Conservation (phyloP, 2,888 invertebrate species). For the Kryphioiulus occultus region DNA sequence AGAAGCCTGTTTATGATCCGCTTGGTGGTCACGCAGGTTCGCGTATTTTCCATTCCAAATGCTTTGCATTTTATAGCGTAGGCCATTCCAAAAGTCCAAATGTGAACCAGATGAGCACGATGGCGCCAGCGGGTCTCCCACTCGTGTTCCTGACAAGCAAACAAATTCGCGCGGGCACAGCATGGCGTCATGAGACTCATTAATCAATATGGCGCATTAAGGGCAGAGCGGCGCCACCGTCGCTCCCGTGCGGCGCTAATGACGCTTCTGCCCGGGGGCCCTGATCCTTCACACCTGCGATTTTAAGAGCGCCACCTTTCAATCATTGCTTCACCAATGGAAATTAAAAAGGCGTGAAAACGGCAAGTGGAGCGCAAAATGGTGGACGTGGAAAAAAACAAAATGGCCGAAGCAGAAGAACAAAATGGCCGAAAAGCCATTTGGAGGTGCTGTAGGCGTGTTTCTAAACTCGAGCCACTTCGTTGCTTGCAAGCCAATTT, state of each 20-base stretch:
- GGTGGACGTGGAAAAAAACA: too few relatives aligned
- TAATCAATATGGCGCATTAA: conserved; percentile 44
- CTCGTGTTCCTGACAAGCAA: background rate
- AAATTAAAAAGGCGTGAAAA: too few relatives aligned
- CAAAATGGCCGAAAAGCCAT: too few relatives aligned
- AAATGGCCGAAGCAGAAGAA: too few relatives aligned
- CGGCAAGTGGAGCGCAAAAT: too few relatives aligned
- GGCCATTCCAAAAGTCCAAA: too few relatives aligned
- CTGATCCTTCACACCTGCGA: background rate
- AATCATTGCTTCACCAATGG: background rate
- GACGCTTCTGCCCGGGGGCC: background rate
- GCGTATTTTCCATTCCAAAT: conserved; percentile 5
- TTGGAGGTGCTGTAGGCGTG: too few relatives aligned
- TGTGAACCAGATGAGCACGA: background rate
- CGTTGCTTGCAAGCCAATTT: too few relatives aligned
- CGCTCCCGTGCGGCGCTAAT: background rate
- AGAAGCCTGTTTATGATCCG: too few relatives aligned
- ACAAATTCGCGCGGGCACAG: background rate
- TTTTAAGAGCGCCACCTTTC: background rate
- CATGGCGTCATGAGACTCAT: conserved; percentile 28
- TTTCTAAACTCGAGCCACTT: too few relatives aligned
- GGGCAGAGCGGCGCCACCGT: conserved; percentile 4
- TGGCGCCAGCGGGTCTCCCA: background rate
- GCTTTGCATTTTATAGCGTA: background rate
- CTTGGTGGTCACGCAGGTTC: background rate